A percentile compares a stretch with the other conserved stretches of the same genome.
Conservation (phyloP, 2,888 invertebrate species). For the Dryococelus australis region DNA sequence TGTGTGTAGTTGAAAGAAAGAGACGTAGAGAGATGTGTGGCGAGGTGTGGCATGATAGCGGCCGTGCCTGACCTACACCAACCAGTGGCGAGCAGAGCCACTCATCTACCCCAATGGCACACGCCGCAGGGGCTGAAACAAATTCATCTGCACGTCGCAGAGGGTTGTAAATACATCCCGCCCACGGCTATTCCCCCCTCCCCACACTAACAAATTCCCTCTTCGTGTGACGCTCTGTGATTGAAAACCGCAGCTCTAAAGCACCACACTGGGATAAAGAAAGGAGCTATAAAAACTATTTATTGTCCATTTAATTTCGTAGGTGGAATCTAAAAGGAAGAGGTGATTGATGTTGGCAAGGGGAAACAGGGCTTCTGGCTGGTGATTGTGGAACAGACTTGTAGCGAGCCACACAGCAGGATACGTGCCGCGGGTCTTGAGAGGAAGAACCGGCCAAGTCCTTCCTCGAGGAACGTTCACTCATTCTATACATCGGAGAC, state of each 20-base stretch:
- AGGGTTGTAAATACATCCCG: neutral
- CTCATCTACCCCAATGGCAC: neutral
- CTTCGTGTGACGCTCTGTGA: neutral
- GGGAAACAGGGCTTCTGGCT: neutral
- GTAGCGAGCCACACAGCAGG: neutral
- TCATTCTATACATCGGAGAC: too few species aligned
- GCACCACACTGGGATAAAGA: neutral
- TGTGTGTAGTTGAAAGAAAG: too few species aligned
- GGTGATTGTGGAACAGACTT: neutral
- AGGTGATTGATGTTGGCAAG: neutral
- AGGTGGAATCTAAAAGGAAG: neutral
- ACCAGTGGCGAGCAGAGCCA: too few species aligned
- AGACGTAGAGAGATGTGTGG: too few species aligned
- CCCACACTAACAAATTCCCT: too few species aligned
- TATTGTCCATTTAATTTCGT: constrained; percentile 8
- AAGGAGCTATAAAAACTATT: neutral
- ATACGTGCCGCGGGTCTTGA: neutral
- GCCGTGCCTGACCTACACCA: too few species aligned
- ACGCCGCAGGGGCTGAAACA: neutral
- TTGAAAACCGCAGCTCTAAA: neutral
- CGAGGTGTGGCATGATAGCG: too few species aligned
- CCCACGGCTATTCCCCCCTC: neutral
- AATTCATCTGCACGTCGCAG: neutral
- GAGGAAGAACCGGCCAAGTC: neutral
- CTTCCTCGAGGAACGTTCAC: neutral